Evolutionary conservation across 2,797 vertebrate species (phyloP), one percentile per base, ranked within the genome.

Genomic region (Pogonophryne albipinna): DNA sequence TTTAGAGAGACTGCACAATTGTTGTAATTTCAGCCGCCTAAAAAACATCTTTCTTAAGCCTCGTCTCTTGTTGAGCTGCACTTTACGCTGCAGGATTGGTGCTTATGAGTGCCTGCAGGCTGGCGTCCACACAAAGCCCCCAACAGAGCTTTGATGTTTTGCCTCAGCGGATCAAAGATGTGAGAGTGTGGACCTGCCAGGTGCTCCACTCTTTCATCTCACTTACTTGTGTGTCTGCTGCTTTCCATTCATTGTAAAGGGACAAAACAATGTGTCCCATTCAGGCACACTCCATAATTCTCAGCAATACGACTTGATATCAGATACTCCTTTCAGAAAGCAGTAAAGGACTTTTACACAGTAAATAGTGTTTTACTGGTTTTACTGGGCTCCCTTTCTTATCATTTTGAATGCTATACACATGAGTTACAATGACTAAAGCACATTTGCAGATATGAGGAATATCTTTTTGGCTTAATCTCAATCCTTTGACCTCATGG

Each of bases 91-190:
- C 65, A 76, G 85, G 85, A 90, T 90, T 89, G 88, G 62, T 83
- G 86, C 89, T 85, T 74, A 85, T 63, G 79, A 90, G 83, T 82
- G 88, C 74, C 86, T 85, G 38, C 66, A 56, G 74, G 69, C 82
- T 72, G 85, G 59, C 74, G 65, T 83, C 80, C 82, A 51, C 81
- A 90, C 90, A 90, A 85, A 92, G 80, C 82, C 69, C 66, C 89
- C 85, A 64, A 74, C 65, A n/a, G 84, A 78, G 49, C 89, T 94
- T 94, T 93, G 91, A 93, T 93, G 91, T 90, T 38, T 83, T 66
- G 66, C 78, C 84, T 88, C 80, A 6, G 82, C 6, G 83, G 92
- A 94, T 94, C 89, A 94, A 92, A 95, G 91, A 90, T 89, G 88
- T 71, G 76, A 41, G 74, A 84, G 82, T 9, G 16, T 47, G 64